A percentile compares a stretch with the other conserved stretches of the same genome.
Conservation (phyloP, 2,888 invertebrate species). For the Eupeodes luniger region DNA sequence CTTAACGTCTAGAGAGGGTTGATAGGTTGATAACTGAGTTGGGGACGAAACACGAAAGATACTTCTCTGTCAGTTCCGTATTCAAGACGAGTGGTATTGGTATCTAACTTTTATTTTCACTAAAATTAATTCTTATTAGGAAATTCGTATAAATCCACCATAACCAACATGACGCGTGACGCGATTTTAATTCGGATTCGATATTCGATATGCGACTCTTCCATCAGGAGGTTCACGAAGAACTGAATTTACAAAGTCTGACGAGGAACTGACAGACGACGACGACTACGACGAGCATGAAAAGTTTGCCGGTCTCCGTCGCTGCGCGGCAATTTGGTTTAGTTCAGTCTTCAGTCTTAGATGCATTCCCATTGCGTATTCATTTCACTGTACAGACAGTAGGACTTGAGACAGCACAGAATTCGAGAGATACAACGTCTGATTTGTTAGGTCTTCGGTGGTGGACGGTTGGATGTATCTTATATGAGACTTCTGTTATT, state of each 20-base stretch:
- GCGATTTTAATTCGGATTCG: conserved; percentile 36
- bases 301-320: conserved; percentile 39
- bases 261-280: conserved; percentile 66
- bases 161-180: background rate
- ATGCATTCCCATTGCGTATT: conserved; percentile 65
- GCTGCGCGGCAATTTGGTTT: conserved; percentile 18
- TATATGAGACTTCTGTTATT: conserved; percentile 39
- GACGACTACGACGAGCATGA: conserved; percentile 11
- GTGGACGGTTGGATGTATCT: conserved; percentile 40
- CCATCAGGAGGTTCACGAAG: conserved; percentile 70
- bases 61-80: conserved; percentile 40
- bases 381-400: background rate
- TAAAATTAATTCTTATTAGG: conserved; percentile 35
- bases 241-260: conserved; percentile 71
- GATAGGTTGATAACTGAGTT: background rate
- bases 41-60: background rate
- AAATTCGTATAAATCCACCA: conserved; percentile 35
- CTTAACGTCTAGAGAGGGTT: conserved; percentile 38
- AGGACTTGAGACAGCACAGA: too few species aligned
- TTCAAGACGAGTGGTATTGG: conserved; percentile 19
- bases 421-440: background rate
- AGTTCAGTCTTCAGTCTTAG: conserved; percentile 2
- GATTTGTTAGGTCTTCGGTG: background rate
- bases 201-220: conserved; percentile 43
- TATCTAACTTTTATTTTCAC: conserved; percentile 5